Base-by-base conservation (phyloP, 2,797 vertebrate genomes). In the Silurus aristotelis region DNA sequence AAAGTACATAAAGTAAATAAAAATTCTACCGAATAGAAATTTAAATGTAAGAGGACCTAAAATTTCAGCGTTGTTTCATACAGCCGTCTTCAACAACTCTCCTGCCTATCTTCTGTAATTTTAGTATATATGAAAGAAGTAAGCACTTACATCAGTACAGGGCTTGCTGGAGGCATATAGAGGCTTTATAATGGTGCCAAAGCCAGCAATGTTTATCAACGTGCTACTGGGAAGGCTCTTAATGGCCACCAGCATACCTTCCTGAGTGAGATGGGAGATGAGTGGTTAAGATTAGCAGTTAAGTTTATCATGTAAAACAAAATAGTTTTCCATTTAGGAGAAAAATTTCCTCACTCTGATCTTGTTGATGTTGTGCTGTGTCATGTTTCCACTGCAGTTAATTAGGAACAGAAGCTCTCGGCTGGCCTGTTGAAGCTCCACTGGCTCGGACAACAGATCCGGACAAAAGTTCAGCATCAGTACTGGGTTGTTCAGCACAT, bases 401-500 rank as follows among this genome's bases (percentile, higher is more conserved):
- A 99, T 6, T 3, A 99, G 95, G 91, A 99, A 98, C 82, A 99
- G 86, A 78, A 99, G 88, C 89, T 99, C 98, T 0, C 98, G 94
- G 70, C 96, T 97, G 80, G 96, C 90, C 3, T 92, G 95, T 92
- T 97, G 96, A 86, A 98, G 93, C 91, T 96, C 95, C 56, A 93
- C 87, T 0, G 96, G 95, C 84, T 92, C 64, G 0, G 85, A 66
- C 89, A 96, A 93, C 82, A 94, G 90, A 88, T 91, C 94, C 0
- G 98, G 98, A 90, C 98, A 99, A 95, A 99, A 99, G 91, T 98
- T 99, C 82, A 99, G 95, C 97, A 97, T 97, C 94, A 99, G 87
- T 85, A 99, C 97, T 0, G 98, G 98, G 91, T 96, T 99, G 90
- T 92, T 92, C 88, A 96, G 93, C 87, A 99, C 97, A 91, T 99